Evolutionary conservation across 2,888 invertebrate species (phyloP).

Genomic region (Trisateles emortualis): DNA sequence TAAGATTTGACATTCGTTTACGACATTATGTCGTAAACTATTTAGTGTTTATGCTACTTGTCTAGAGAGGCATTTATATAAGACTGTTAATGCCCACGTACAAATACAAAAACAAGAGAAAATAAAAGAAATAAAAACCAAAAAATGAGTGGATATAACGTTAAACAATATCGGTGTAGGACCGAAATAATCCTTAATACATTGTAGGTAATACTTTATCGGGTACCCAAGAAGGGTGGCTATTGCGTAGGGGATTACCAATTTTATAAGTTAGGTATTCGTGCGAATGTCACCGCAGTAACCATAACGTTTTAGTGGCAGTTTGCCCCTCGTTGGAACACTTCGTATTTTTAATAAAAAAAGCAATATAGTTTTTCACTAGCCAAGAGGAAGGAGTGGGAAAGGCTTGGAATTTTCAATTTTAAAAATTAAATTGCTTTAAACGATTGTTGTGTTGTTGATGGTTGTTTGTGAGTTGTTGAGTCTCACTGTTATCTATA

Average conservation of each 20-base stretch:
- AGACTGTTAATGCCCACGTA: slow-evolving; percentile 25
- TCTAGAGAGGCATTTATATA: too few relatives aligned
- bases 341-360: slow-evolving; percentile 83
- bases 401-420: slow-evolving; percentile 73
- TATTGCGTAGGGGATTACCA: slow-evolving; percentile 70
- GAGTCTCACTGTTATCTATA: slow-evolving; percentile 5
- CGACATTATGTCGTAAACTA: too few relatives aligned
- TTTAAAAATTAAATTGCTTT: slow-evolving; percentile 67
- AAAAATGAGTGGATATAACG: slow-evolving; percentile 52
- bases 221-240: slow-evolving; percentile 60
- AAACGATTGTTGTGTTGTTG: slow-evolving; percentile 41
- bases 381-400: slow-evolving; percentile 56
- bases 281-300: slow-evolving; percentile 82
- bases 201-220: slow-evolving; percentile 69
- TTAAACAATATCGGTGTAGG: slow-evolving; percentile 61
- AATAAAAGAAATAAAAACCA: slow-evolving; percentile 51
- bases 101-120: slow-evolving; percentile 27
- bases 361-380: slow-evolving; percentile 79
- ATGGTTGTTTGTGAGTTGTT: slow-evolving; percentile 36
- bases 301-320: slow-evolving; percentile 83
- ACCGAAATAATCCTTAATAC: slow-evolving; percentile 67
- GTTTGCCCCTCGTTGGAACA: slow-evolving; percentile 80
- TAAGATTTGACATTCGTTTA: too few relatives aligned
- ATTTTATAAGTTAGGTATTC: slow-evolving; percentile 83
- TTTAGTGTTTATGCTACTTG: too few relatives aligned